Conservation (phyloP, 2,888 invertebrate species). For the Podotricha telesiphe region DNA sequence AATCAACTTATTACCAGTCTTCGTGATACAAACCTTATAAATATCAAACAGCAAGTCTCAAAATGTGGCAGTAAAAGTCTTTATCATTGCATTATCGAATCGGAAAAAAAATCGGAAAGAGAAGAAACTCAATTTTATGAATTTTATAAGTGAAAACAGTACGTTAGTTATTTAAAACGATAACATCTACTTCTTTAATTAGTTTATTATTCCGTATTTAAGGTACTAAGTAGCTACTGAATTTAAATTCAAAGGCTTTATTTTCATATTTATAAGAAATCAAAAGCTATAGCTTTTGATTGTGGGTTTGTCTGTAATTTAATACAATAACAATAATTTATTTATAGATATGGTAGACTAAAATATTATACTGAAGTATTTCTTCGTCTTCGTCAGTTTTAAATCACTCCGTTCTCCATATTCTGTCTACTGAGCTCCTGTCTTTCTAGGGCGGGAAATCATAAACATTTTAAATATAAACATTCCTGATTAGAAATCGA, state of each 20-base stretch:
- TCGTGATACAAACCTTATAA: background rate
- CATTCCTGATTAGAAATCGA: too few species aligned
- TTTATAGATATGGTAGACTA: background rate
- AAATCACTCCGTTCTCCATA: too few species aligned
- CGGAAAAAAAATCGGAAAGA: background rate
- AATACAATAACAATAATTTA: background rate
- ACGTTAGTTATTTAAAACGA: constrained; percentile 29
- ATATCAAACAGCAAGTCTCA: background rate
- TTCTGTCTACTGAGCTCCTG: too few species aligned
- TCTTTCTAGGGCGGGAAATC: too few species aligned
- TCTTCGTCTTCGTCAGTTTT: too few species aligned
- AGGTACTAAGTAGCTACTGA: constrained; percentile 36
- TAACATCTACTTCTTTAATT: constrained; percentile 38
- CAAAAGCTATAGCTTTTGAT: constrained; percentile 19
- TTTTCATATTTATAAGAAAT: constrained; percentile 47
- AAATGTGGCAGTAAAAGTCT: background rate
- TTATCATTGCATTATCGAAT: background rate
- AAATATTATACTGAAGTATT: too few species aligned
- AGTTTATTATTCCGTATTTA: constrained; percentile 39
- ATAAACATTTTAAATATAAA: too few species aligned
- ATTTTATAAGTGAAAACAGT: constrained; percentile 20
- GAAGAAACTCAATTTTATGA: background rate
- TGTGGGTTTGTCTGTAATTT: background rate
- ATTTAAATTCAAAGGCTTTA: constrained; percentile 41
- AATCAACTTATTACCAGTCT: too few species aligned